These are phyloP conservation scores for Cactoblastis cactorum DNA, from an alignment of 2,888 invertebrate genomes.

Conservation along the genomic window DNA sequence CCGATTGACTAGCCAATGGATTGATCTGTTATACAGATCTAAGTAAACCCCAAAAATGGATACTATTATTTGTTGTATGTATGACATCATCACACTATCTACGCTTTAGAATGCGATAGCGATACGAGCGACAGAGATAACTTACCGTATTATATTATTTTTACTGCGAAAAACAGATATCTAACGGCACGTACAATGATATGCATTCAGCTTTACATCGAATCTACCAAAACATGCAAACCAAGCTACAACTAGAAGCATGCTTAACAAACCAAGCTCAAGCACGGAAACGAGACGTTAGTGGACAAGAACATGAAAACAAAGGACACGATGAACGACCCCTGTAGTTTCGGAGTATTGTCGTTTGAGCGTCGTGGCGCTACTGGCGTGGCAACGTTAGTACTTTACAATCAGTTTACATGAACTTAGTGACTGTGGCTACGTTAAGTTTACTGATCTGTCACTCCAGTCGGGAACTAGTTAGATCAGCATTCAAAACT, in stretches of 20 bases:
- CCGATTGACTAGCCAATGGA: too few species aligned
- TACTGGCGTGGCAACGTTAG: not conserved
- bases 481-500: too few species aligned
- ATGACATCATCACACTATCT: too few species aligned
- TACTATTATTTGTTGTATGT: too few species aligned
- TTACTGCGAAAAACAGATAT: too few species aligned
- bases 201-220: not conserved
- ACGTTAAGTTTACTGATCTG: too few species aligned
- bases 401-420: not conserved
- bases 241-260: constrained; percentile 1
- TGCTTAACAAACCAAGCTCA: not conserved
- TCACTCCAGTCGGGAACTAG: too few species aligned
- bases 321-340: not conserved
- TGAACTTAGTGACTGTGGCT: not conserved
- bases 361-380: not conserved
- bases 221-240: not conserved
- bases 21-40: too few species aligned
- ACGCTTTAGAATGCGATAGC: too few species aligned
- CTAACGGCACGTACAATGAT: not conserved
- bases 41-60: too few species aligned
- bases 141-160: too few species aligned
- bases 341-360: not conserved
- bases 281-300: not conserved
- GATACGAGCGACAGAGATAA: too few species aligned
- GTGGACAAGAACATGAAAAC: not conserved